Evolutionary conservation across 2,797 vertebrate species (phyloP), one percentile per base, ranked within the genome.

Genomic region (Aldrovandia affinis): DNA sequence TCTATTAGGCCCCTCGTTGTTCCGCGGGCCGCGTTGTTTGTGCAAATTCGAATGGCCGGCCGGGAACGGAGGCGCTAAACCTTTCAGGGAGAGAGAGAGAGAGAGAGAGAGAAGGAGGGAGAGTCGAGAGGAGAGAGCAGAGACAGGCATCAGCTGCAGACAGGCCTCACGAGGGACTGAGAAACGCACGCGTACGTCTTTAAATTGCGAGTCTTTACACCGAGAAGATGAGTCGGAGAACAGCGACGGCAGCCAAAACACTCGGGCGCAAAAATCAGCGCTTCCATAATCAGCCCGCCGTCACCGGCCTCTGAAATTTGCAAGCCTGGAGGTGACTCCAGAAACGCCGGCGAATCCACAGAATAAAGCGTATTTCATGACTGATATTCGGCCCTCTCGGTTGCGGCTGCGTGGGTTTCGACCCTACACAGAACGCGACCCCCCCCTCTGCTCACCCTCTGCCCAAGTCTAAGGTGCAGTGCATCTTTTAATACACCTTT

Each of bases 1-100:
- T 93, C 92, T 90, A 94, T 95, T 92, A 93, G 91, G 93, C 87
- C 90, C 86, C 87, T 90, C 90, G 85, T 90, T 92, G 93, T 93
- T 91, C 83, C 88, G 89, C 85, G 90, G 87, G 18, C 82, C n/a
- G 15, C 54, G 39, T 30, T 52, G 55, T 78, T 78, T 30, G n/a
- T 52, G 22, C 10, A 44, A 83, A 59, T 30, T 78, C 39, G 47
- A 78, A 28, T 78, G 42, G 47, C 22, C n/a, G 36, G 33, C 73
- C 28, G 79, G 9, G 22, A 54, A 55, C 30, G 30, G 30, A 20
- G 15, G 22, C 42, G 7, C 33, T 30, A 1, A 44, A 77, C 20
- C 36, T 10, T 77, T 77, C 6, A 36, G 36, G 55, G 6, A 25
- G 63, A 65, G 25, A 65, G 8, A 25, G n/a, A n/a, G n/a, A n/a